Percentiles rank a stretch among this genome's conserved stretches.
Evolutionary conservation across 2,113 vertebrate genomes (phyloP).

Genomic region (Muntiacus muntjak): DNA sequence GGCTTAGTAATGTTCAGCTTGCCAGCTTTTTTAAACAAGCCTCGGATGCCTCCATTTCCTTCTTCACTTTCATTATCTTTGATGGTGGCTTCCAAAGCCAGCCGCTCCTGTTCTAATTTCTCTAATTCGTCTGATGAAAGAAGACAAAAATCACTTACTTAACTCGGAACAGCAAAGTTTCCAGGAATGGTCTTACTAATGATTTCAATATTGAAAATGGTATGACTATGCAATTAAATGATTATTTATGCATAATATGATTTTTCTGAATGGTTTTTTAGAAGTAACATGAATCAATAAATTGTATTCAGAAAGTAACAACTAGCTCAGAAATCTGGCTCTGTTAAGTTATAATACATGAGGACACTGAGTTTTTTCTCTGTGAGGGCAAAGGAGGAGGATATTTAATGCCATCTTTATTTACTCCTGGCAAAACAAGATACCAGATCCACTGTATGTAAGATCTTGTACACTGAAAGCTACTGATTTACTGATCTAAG

Average conservation of each 20-base stretch:
- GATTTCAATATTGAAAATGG: background rate
- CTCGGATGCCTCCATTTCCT: constrained; percentile 78
- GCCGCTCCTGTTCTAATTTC: constrained; percentile 88
- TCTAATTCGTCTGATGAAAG: constrained; percentile 87
- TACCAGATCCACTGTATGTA: background rate
- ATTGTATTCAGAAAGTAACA: background rate
- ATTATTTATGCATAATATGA: background rate
- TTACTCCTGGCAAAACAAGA: background rate
- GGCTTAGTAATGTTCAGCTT: constrained; percentile 84
- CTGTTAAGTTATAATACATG: background rate
- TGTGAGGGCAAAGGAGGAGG: background rate
- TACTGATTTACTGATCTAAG: background rate
- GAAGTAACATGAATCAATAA: background rate
- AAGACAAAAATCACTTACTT: constrained; percentile 20
- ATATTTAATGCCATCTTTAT: background rate
- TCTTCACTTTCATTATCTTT: constrained; percentile 85
- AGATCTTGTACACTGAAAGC: background rate
- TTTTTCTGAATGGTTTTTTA: background rate
- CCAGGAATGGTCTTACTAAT: background rate
- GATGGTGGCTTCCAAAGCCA: constrained; percentile 85
- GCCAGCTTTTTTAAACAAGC: constrained; percentile 87
- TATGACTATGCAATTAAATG: background rate
- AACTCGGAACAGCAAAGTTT: background rate
- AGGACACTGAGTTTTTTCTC: background rate
- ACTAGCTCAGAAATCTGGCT: background rate